These are phyloP conservation scores for Cyclophora punctaria DNA, from an alignment of 2,888 invertebrate species.

Conservation along the genomic window DNA sequence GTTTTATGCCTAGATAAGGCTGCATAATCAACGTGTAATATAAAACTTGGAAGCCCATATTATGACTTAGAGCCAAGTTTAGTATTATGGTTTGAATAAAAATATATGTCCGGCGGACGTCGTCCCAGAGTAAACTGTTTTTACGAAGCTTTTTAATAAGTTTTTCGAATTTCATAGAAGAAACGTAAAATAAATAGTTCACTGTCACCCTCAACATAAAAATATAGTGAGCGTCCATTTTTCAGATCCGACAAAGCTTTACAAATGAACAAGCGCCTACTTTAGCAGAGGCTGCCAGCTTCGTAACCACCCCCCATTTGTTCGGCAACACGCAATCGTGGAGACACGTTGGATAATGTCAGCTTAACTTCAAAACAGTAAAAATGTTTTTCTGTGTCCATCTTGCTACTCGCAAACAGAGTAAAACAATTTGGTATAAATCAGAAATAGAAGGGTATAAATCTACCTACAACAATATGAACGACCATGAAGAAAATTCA, in stretches of 20 bases:
- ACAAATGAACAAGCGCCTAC: conserved; percentile 62
- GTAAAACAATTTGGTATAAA: too few species aligned
- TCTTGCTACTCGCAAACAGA: too few species aligned
- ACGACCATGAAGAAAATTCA: conserved; percentile 63
- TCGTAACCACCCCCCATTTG: conserved; percentile 52
- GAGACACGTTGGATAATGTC: conserved; percentile 49
- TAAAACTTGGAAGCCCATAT: conserved; percentile 22
- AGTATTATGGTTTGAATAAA: conserved; percentile 16
- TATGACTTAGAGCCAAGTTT: conserved; percentile 14
- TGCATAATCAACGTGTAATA: conserved; percentile 63
- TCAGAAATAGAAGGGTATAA: conserved; percentile 30
- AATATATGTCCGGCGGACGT: conserved; percentile 10
- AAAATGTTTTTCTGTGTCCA: conserved; percentile 24
- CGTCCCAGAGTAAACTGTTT: conserved; percentile 9
- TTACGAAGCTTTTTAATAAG: conserved; percentile 11
- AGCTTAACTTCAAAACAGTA: conserved; percentile 30
- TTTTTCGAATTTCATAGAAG: conserved; percentile 6
- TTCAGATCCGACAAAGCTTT: conserved; percentile 64
- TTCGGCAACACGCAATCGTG: conserved; percentile 53
- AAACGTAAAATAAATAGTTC: conserved; percentile 31
- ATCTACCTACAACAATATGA: conserved; percentile 53
- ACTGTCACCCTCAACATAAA: conserved; percentile 54
- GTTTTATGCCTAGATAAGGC: conserved; percentile 62
- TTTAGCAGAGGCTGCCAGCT: conserved; percentile 39
- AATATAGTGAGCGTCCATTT: conserved; percentile 59